These are phyloP conservation scores for Crotalus tigris DNA, from an alignment of 2,113 vertebrate genomes.

Conservation along the genomic window DNA sequence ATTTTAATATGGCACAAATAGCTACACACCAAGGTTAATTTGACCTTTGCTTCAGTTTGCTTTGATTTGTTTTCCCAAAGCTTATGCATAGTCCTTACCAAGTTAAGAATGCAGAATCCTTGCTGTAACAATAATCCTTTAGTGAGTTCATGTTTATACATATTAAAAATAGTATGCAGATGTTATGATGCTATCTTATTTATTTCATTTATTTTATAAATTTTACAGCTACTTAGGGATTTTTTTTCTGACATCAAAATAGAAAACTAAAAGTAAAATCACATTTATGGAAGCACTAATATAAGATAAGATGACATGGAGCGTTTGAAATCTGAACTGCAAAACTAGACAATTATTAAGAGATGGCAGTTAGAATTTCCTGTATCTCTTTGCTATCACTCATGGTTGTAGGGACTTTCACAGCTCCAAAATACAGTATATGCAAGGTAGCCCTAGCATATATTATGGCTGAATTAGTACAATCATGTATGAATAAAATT, in stretches of 20 bases:
- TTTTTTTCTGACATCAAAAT: neutral
- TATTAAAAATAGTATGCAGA: neutral
- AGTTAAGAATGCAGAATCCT: neutral
- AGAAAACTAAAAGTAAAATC: neutral
- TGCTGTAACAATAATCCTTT: neutral
- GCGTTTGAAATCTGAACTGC: neutral
- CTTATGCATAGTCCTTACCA: neutral
- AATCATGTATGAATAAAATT: neutral
- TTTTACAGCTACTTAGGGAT: neutral
- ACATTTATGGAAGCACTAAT: neutral
- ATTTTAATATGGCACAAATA: neutral
- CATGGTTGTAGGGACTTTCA: neutral
- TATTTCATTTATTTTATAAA: neutral
- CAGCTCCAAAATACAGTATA: neutral
- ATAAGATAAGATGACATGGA: neutral
- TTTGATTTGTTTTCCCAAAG: neutral
- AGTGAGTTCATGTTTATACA: neutral
- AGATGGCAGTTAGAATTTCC: neutral
- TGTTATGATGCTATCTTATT: neutral
- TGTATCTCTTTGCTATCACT: neutral
- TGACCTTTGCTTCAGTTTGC: neutral
- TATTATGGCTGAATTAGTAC: neutral
- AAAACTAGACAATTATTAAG: neutral
- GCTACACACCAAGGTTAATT: neutral
- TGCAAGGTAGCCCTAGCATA: neutral